Conservation (phyloP, 1,140 invertebrate species). For the Metopolophium dirhodum region DNA sequence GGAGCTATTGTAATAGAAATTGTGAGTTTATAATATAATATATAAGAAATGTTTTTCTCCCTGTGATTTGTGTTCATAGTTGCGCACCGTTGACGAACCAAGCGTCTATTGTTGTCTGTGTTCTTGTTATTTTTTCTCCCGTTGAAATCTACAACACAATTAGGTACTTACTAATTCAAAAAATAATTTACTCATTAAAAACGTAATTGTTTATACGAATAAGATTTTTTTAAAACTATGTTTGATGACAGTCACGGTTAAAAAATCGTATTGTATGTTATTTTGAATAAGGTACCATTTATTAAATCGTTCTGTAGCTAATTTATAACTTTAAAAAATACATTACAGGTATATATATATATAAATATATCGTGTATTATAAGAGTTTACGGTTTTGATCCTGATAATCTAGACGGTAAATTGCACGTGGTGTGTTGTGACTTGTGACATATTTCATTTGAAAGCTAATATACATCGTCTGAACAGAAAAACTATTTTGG, state of each 20-base stretch:
- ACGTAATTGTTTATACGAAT: slow-evolving; percentile 8
- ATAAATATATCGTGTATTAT: background rate
- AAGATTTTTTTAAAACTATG: background rate
- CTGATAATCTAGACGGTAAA: background rate
- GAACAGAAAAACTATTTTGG: background rate
- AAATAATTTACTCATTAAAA: slow-evolving; percentile 31
- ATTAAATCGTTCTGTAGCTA: background rate
- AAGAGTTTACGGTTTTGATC: background rate
- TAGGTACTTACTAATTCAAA: slow-evolving; percentile 19
- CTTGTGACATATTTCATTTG: background rate
- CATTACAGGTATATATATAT: background rate
- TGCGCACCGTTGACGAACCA: slow-evolving; percentile 37
- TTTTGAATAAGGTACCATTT: slow-evolving; percentile 4
- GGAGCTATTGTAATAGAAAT: slow-evolving; percentile 2
- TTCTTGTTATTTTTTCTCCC: background rate
- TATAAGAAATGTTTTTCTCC: background rate
- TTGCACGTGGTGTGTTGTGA: background rate
- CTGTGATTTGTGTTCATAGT: slow-evolving; percentile 44
- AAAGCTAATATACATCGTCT: background rate
- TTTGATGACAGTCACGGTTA: slow-evolving; percentile 22
- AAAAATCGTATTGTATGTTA: background rate
- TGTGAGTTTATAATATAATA: background rate
- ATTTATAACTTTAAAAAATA: background rate
- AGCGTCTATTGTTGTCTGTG: slow-evolving; percentile 29
- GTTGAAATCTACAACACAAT: background rate